Evolutionary conservation across 1,140 invertebrate genomes (phyloP), one percentile per base, ranked within the genome.

Genomic region (Drosophila pseudoananassae): DNA sequence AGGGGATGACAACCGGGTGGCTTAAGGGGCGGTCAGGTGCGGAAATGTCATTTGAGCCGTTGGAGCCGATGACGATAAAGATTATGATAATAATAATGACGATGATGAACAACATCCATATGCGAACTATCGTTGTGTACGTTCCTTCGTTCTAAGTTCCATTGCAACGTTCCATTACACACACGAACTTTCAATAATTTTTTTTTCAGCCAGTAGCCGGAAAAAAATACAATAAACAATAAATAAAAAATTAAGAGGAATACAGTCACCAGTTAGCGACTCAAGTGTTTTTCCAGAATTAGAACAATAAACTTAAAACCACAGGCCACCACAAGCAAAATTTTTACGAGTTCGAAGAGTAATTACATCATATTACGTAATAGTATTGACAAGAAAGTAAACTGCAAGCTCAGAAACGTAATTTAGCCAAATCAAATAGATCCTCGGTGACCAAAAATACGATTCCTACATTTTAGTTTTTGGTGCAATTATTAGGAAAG

Each of bases 341-440:
- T 69, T 53, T 38, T 50, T 56, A 64, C 31, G 52, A 74, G 70
- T 57, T 38, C 59, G 38, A 74, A 63, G 66, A 74, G 71, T 76
- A 87, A 84, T 78, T 76, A 49, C 60, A 68, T 77, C 52, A 66
- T 50, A 81, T 73, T 77, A 87, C 78, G 68, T 77, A 84, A 84
- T 81, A 70, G 66, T 65, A 27, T 46, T 50, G 47, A 5, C 4
- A 66, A 8, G 14, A n/a, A 20, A 20, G 17, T 20, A 20, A 20
- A 20, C 17, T 20, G 17, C 17, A 20, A 20, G 17, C 17, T 20
- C 17, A 20, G 17, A 20, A 20, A 20, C 17, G 17, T 20, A 20
- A 20, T 20, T 2, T 20, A 20, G 17, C 17, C 17, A 20, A 20
- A 20, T 2, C 2, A 20, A 20, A 2, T 20, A 20, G 17, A 20